Evolutionary conservation across 2,797 vertebrate species (phyloP), one percentile per base, ranked within the genome.

Genomic region (Okamejei kenojei): DNA sequence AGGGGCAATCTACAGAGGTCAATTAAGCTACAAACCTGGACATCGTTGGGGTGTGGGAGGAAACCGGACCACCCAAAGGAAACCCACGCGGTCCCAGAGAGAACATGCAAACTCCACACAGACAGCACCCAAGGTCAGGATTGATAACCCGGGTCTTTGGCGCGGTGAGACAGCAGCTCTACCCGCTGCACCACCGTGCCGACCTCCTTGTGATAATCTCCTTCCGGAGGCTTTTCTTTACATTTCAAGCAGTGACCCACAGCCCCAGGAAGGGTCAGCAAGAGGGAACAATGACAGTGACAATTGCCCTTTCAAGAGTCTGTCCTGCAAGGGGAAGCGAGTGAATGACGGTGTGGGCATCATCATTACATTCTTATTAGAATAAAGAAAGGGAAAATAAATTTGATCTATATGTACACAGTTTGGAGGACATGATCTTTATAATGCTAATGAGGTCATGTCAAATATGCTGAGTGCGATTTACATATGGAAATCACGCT

Each of bases 401-500:
- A 1, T 29, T 11, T 15, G 9, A 73, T 84, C 81, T 84, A 84
- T n/a, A 84, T 88, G 65, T 68, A 88, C 84, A 65, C n/a, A 7
- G 63, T 65, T 65, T 88, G 15, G 61, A 88, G 61, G n/a, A 35
- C 65, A 88, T 5, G 17, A 68, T 88, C 84, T 35, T 88, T 68
- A 68, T 68, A 65, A 88, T 68, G 84, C 61, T 88, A 68, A 88
- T 65, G 32, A 88, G n/a, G 84, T 88, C 84, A 65, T n/a, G 32
- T 17, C n/a, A 88, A 68, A 88, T 68, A 88, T 88, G 84, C 84
- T 68, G 63, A 68, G 84, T 35, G 63, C 5, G 63, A 88, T 88
- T 88, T 88, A 88, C 84, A 88, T 88, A 88, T 68, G 84, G 63
- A 35, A 88, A 88, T 88, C 15, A 7, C 0, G 61, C 84, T 88